Conservation (phyloP, 2,113 vertebrate species). For the Cacatua alba region DNA sequence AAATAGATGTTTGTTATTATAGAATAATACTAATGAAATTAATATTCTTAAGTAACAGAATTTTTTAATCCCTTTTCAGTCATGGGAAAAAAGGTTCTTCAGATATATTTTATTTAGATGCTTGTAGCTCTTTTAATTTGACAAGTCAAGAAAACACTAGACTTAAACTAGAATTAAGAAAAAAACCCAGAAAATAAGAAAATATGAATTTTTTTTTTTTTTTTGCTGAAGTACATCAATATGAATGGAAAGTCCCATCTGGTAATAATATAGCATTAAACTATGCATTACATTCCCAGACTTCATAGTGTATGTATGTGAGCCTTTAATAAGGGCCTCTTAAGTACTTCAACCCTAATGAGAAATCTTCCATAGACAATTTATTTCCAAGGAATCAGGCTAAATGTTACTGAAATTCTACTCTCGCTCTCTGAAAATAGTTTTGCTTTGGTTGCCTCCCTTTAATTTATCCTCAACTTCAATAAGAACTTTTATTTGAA, state of each 20-base stretch:
- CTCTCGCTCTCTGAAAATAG: slow-evolving; percentile 9
- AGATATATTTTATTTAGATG: background rate
- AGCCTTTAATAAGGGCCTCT: background rate
- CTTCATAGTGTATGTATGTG: accelerated
- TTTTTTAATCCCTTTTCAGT: background rate
- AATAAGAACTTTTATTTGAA: slow-evolving; percentile 29
- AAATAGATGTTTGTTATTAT: background rate
- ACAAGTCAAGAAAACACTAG: background rate
- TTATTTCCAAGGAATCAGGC: slow-evolving; percentile 21
- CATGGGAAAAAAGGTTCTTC: background rate
- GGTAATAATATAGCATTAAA: background rate
- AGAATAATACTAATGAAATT: background rate
- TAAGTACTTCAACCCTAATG: background rate
- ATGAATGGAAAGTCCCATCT: background rate
- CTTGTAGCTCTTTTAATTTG: background rate
- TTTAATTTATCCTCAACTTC: slow-evolving; percentile 58
- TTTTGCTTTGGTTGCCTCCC: slow-evolving; percentile 32
- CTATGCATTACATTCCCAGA: background rate
- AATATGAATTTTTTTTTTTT: background rate
- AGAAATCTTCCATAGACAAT: background rate
- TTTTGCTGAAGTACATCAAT: background rate
- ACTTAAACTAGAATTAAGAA: background rate
- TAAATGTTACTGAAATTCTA: slow-evolving; percentile 12
- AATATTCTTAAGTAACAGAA: background rate
- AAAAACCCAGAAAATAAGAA: background rate